phyloP scores from a whole-genome alignment of 1,140 invertebrate genomes.

The Micrasema longulum region DNA sequence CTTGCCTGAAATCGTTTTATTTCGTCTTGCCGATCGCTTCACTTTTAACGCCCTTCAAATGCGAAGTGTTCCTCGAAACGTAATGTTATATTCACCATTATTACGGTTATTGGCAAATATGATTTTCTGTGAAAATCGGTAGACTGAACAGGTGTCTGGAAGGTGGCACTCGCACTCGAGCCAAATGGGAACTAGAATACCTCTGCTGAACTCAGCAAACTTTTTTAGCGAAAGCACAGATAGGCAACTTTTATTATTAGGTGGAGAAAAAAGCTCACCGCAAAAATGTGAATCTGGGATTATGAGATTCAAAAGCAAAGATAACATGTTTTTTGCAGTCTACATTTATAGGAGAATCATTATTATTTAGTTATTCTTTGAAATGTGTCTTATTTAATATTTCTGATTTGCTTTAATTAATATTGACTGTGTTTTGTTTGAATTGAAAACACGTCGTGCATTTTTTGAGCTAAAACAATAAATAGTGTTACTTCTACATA shows the following conservation, averaged over 20 bases:
- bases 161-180: background rate
- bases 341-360: no score
- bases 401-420: no score
- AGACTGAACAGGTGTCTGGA: slow-evolving; percentile 12
- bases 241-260: slow-evolving; percentile 16
- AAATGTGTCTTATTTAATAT: no score
- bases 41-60: background rate
- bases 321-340: no score
- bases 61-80: background rate
- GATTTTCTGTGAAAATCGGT: slow-evolving; percentile 9
- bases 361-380: no score
- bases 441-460: no score
- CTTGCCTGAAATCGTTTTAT: no score
- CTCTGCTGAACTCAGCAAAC: background rate
- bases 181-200: background rate
- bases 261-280: background rate
- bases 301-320: no score
- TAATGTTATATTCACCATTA: slow-evolving; percentile 10
- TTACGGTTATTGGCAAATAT: slow-evolving; percentile 5
- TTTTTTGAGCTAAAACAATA: no score
- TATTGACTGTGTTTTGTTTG: no score
- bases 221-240: slow-evolving; percentile 1
- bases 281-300: slow-evolving; percentile 1
- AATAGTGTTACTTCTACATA: no score
- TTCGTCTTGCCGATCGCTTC: no score